Percentiles rank a stretch among this genome's conserved stretches.
These are phyloP conservation scores for Megalonaias nervosa DNA, from an alignment of 1,140 invertebrate genomes.

Conservation along the genomic window DNA sequence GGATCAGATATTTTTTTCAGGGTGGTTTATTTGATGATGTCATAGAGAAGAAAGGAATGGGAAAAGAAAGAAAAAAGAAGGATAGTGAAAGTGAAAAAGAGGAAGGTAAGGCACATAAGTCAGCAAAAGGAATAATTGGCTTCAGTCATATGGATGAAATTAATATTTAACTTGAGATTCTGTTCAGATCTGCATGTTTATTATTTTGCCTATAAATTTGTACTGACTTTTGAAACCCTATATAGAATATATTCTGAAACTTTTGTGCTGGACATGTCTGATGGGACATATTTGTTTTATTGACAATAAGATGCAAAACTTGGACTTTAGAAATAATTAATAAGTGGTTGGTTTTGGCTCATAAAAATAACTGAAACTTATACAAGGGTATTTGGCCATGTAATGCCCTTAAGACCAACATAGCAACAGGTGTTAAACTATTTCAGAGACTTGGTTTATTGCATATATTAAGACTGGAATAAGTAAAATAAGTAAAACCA, in stretches of 20 bases:
- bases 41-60: conserved; percentile 17
- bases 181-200: not conserved
- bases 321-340: too few species aligned
- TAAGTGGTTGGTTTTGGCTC: too few species aligned
- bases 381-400: too few species aligned
- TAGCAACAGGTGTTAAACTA: too few species aligned
- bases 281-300: too few species aligned
- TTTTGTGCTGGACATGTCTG: not conserved
- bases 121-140: not conserved
- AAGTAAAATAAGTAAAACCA: too few species aligned
- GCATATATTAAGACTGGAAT: too few species aligned
- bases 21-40: conserved; percentile 48
- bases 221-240: not conserved
- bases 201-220: too few species aligned
- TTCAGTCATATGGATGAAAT: not conserved
- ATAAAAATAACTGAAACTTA: too few species aligned
- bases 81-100: not conserved
- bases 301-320: too few species aligned
- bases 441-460: too few species aligned
- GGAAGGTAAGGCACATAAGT: not conserved
- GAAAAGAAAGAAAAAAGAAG: conserved; percentile 13
- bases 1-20: conserved; percentile 8
- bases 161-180: not conserved
- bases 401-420: too few species aligned
- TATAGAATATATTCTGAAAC: not conserved